A percentile compares a stretch with the other conserved stretches of the same genome.
These are phyloP conservation scores for Bombus huntii DNA, from an alignment of 1,140 invertebrate species.

Conservation along the genomic window DNA sequence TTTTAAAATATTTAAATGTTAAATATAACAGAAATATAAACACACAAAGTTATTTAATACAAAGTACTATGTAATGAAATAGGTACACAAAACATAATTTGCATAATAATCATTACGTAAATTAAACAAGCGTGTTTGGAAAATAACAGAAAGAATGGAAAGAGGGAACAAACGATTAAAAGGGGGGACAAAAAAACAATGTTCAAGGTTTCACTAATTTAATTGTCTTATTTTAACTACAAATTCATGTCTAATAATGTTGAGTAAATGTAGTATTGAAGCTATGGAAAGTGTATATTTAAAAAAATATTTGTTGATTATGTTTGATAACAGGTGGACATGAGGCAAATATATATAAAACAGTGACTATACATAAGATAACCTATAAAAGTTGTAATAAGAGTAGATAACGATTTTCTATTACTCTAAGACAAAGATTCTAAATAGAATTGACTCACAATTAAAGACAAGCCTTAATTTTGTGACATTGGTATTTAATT, in stretches of 20 bases:
- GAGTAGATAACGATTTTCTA: neutral
- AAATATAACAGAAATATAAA: neutral
- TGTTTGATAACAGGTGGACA: slow-evolving; percentile 51
- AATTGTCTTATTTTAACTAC: slow-evolving; percentile 29
- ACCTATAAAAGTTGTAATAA: slow-evolving; percentile 44
- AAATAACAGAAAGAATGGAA: neutral
- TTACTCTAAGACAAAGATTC: neutral
- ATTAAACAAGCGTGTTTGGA: neutral
- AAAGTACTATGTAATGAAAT: neutral
- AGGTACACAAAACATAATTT: neutral
- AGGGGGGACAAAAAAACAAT: slow-evolving; percentile 40
- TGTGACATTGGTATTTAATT: slow-evolving; percentile 10
- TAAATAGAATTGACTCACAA: slow-evolving; percentile 40
- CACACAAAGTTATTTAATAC: neutral
- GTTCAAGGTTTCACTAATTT: slow-evolving; percentile 49
- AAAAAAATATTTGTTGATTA: slow-evolving; percentile 5
- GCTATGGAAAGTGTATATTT: neutral
- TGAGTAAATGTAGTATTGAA: neutral
- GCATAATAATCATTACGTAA: slow-evolving; percentile 13
- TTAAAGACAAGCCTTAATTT: slow-evolving; percentile 28
- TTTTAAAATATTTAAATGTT: neutral
- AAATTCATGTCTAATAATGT: neutral
- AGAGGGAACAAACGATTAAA: slow-evolving; percentile 13
- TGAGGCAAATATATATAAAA: slow-evolving; percentile 19
- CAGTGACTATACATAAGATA: slow-evolving; percentile 15